Base-by-base conservation (phyloP, 2,888 invertebrate species). In the Podabrus alpinus region DNA sequence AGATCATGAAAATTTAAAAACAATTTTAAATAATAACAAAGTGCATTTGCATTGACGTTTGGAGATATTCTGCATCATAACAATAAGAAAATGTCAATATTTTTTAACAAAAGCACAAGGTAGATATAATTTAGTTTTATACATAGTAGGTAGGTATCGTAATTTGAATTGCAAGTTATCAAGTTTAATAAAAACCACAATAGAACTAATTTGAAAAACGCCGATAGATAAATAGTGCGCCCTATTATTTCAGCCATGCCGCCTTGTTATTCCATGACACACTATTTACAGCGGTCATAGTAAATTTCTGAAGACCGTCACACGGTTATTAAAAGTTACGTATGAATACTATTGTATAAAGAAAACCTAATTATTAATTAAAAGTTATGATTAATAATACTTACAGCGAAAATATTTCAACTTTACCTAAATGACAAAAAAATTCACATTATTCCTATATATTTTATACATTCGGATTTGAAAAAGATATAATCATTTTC, bases 181-280 rank as follows among this genome's bases (percentile, higher is more conserved):
- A 64, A 64, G 19, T 64, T 64, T 21, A 64, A 64, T 17, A 64
- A 64, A 64, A 17, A 21, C 62, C 62, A 64, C 62, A 64, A 64
- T 64, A 64, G 62, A 64, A 64, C 62, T 64, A 16, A 64, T 64
- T 64, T 64, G 17, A 64, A 64, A 64, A 64, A 67, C 16, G 73
- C 73, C 72, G 77, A 79, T 79, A 76, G 75, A 79, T 73, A 77
- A 78, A 73, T 74, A 76, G 45, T 62, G 74, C 71, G 68, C 73
- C 72, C 76, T 76, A 71, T 79, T 73, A 79, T 79, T 79, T 76
- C 61, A 72, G 29, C 64, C 62, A 70, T 72, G 77, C 77, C 79
- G 77, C 77, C 75, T 75, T 75, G 77, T 77, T 72, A 77, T 77
- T 77, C 71, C 69, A 61, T 76, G 75, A 79, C 77, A 79, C 77